Evolutionary conservation across 2,888 invertebrate genomes (phyloP).

Genomic region (Ectropis crepuscularia): DNA sequence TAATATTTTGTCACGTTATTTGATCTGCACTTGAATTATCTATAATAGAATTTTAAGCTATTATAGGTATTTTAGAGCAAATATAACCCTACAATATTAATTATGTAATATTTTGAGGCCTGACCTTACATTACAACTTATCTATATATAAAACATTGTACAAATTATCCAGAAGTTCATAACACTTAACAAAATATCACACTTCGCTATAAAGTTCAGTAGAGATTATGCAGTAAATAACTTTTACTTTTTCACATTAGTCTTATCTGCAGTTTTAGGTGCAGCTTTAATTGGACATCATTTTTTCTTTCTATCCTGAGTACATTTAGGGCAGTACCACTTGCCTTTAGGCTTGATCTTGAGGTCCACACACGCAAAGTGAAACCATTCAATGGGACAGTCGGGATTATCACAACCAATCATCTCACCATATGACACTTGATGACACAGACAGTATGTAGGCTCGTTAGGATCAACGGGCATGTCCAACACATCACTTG

Average conservation of each 20-base stretch:
- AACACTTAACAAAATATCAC: slow-evolving; percentile 31
- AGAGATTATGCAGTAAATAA: slow-evolving; percentile 25
- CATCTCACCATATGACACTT: slow-evolving; percentile 98
- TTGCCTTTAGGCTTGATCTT: slow-evolving; percentile 97
- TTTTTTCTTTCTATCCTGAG: slow-evolving; percentile 92
- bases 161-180: slow-evolving; percentile 11
- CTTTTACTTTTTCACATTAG: slow-evolving; percentile 68
- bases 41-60: too few species aligned
- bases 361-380: slow-evolving; percentile 96
- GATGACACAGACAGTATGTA: slow-evolving; percentile 98
- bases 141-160: slow-evolving; percentile 18
- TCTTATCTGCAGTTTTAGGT: slow-evolving; percentile 69
- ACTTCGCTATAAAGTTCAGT: slow-evolving; percentile 11
- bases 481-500: slow-evolving; percentile 95
- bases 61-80: too few species aligned
- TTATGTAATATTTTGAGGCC: too few species aligned
- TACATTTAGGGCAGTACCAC: slow-evolving; percentile 98
- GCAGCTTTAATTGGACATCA: slow-evolving; percentile 78
- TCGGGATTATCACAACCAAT: slow-evolving; percentile 97
- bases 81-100: too few species aligned
- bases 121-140: background rate
- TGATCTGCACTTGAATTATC: too few species aligned
- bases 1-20: too few species aligned
- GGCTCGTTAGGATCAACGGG: slow-evolving; percentile 99
- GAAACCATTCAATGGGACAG: slow-evolving; percentile 97